Evolutionary conservation across 2,113 vertebrate genomes (phyloP), one percentile per base, ranked within the genome.

Genomic region (Corvus cornix): DNA sequence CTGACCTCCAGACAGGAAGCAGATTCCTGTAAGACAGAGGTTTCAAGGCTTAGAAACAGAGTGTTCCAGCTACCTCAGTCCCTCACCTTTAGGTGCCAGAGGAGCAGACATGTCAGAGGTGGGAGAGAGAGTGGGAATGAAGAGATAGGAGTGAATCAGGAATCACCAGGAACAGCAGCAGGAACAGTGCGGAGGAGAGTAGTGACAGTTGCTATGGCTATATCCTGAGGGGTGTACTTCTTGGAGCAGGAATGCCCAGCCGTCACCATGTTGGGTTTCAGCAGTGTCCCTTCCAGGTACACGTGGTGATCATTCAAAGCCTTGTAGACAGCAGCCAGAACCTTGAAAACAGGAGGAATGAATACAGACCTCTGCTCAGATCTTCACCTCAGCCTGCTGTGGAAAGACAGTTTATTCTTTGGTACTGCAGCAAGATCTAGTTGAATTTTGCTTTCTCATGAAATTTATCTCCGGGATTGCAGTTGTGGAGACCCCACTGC

Each of bases 231-330:
- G 89, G 98, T 99, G 95, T 97, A 99, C 97, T 99, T 99, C 97
- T 98, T 99, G 39, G 98, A 46, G 95, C 99, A 99, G 95, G 99
- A 97, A 52, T 99, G 99, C 43, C 99, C 99, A 62, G 99, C 98
- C 0, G 97, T 99, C 92, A 99, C 99, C 99, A 99, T 99, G 96
- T 99, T 99, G 94, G 99, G 99, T 95, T 99, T 99, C 92, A 99
- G 97, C 90, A 99, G 95, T 14, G 99, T 99, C 31, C 99, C 99
- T 89, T 99, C 99, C 96, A 99, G 97, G 95, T 99, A 99, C 56
- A 99, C 99, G 1, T 99, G 99, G 74, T 99, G 99, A 46, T 99
- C 99, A 46, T 98, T 99, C 92, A 99, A 96, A 53, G 99, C 99
- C 97, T 99, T 99, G 95, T 99, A 99, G 67, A 99, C 98, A 60